Evolutionary conservation across 2,113 vertebrate genomes (phyloP), one percentile per base, ranked within the genome.

Genomic region (Fukomys damarensis): DNA sequence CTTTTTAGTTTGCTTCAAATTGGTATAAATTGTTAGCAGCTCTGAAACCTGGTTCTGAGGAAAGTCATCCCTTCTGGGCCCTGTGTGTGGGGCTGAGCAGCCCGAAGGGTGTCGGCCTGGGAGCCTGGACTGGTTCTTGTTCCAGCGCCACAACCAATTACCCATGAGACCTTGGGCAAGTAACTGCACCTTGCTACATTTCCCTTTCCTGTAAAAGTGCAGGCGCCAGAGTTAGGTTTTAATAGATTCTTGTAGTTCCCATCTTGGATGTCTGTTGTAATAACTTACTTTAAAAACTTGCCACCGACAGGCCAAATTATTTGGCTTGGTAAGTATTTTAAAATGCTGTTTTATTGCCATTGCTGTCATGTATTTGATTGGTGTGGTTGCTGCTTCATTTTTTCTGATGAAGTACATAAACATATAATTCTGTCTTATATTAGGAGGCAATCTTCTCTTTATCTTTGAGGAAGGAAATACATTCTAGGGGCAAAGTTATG

Each of bases 271-370:
- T 84, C 24, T 35, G 1, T 56, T 90, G 28, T 13, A 14, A 7
- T 58, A 72, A 76, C n/a, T 94, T 28, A 26, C 86, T 93, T 52
- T 52, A 81, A 81, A 70, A 85, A 81, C 61, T 76, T 89, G 56
- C 24, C 35, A 52, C 63, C 19, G 24, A 28, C n/a, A 2, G 52
- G 5, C 41, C 41, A 38, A 41, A 84, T 94, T 41, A 89, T 61
- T 86, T 93, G 20, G 72, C 58, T 65, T 83, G 92, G 30, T 35
- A 74, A 91, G 56, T 93, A 56, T 86, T 91, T 95, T 93, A 68
- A 86, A 90, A 74, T 43, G 52, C 72, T 54, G 58, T 95, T 89
- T 94, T 89, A 90, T 82, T 38, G 56, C 54, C 43, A 1, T 68
- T 41, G 52, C n/a, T 77, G 72, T 77, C 83, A 77, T 41, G 17